These are phyloP conservation scores for Charina bottae DNA, from an alignment of 2,113 vertebrate genomes.

Conservation along the genomic window DNA sequence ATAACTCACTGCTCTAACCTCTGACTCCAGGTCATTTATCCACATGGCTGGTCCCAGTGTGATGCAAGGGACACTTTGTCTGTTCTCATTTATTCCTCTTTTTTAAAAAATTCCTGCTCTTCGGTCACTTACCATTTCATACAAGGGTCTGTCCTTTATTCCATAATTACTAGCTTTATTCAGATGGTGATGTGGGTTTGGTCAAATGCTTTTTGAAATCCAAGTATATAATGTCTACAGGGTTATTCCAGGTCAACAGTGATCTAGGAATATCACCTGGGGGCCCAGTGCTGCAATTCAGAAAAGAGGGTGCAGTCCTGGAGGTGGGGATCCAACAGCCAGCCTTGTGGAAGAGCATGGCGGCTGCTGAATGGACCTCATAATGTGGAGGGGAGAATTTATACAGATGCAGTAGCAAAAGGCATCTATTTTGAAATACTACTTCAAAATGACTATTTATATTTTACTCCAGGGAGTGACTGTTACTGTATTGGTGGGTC, in stretches of 20 bases:
- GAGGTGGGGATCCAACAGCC: not conserved
- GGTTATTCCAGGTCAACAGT: not conserved
- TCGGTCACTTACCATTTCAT: not conserved
- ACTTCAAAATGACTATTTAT: not conserved
- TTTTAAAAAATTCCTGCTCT: not conserved
- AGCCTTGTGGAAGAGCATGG: not conserved
- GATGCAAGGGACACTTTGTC: not conserved
- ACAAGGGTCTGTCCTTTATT: not conserved
- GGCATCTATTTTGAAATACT: not conserved
- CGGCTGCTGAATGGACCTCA: not conserved
- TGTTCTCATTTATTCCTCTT: not conserved
- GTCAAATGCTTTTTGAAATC: not conserved
- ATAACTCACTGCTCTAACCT: not conserved
- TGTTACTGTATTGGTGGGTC: not conserved
- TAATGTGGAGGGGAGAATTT: not conserved
- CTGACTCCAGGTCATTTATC: not conserved
- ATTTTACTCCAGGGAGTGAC: not conserved
- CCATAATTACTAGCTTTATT: not conserved
- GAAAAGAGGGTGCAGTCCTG: not conserved
- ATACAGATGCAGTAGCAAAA: not conserved
- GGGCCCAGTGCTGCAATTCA: not conserved
- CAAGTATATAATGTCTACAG: not conserved
- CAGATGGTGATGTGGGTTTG: not conserved
- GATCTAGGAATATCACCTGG: not conserved
- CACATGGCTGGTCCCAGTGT: not conserved